Base-by-base conservation (phyloP, 1,140 invertebrate genomes). In the Idris sp. region DNA sequence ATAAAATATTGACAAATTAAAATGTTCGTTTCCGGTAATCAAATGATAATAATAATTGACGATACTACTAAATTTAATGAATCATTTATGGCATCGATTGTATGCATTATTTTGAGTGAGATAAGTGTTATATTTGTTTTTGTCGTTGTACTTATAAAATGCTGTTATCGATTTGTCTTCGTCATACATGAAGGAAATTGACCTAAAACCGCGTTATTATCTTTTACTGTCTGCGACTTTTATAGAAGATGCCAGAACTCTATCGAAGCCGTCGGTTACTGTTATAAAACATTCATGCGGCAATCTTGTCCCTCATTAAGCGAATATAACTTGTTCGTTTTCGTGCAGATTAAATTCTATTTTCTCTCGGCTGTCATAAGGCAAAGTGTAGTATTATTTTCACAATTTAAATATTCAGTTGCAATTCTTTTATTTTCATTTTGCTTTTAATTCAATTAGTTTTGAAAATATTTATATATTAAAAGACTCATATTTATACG, bases 181-280 rank as follows among this genome's bases (percentile, higher is more conserved):
- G 73, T 61, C 59, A 61, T 65, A 71, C 59, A n/a, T n/a, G n/a
- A n/a, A n/a, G 59, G 33, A 65, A 76, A 76, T 65, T 61, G 73
- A 71, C 73, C 59, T 65, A 69, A 71, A 71, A 56, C 64, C 69
- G 61, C 69, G 61, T 76, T 76, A 76, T 71, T 69, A 71, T 61
- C 43, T 56, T 54, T 64, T 51, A 13, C 61, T 38, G 61, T 67
- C 65, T 67, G 58, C 65, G 54, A 53, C 65, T 44, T 33, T 65
- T 75, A 65, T 69, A 59, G 59, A 75, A 65, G 64, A 75, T 75
- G 53, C 53, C 51, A 11, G 33, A 54, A 59, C 35, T n/a, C n/a
- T 69, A 71, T 69, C 53, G 61, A 76, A 71, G 30, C 54, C 51
- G 53, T 61, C 59, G 65, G 65, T 56, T 61, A 67, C 56, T 19